These are phyloP conservation scores for Caenorhabditis becei DNA, from an alignment of 2,888 invertebrate species.

Conservation along the genomic window DNA sequence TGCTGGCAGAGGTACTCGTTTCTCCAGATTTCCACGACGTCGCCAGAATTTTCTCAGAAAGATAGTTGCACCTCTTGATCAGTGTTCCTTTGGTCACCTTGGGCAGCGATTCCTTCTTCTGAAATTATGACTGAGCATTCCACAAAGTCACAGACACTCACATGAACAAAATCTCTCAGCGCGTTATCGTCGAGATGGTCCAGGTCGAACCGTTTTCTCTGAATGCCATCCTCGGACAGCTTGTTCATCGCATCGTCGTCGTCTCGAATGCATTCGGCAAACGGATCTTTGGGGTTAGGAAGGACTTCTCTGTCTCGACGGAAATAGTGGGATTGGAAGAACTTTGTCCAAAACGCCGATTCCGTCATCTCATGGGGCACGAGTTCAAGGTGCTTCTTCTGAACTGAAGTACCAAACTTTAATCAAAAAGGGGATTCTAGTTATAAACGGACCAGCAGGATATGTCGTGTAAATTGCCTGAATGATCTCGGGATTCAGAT, in stretches of 20 bases:
- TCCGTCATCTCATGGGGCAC: conserved; percentile 96
- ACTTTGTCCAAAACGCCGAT: conserved; percentile 98
- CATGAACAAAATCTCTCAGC: conserved; percentile 59
- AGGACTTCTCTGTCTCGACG: conserved; percentile 85
- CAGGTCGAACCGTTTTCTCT: conserved; percentile 70
- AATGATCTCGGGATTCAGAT: conserved; percentile 96
- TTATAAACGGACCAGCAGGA: conserved; percentile 86
- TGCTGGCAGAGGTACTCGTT: conserved; percentile 2
- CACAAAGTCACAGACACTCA: conserved; percentile 6
- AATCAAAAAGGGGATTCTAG: background rate
- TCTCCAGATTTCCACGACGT: conserved; percentile 59
- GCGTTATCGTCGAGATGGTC: conserved; percentile 66
- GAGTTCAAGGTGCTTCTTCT: conserved; percentile 95
- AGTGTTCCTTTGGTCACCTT: conserved; percentile 59
- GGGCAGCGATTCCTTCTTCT: conserved; percentile 59
- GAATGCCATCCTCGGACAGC: conserved; percentile 59
- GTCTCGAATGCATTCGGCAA: conserved; percentile 96
- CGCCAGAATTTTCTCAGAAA: conserved; percentile 77
- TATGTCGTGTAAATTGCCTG: conserved; percentile 99
- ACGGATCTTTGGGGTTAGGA: conserved; percentile 89
- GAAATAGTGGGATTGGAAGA: conserved; percentile 98
- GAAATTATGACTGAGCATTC: too few relatives aligned
- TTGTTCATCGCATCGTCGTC: conserved; percentile 87
- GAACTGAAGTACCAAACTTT: conserved; percentile 85
- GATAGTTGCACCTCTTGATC: conserved; percentile 78